Percentiles rank a stretch among this genome's conserved stretches.
These are phyloP conservation scores for Fratercula arctica DNA, from an alignment of 2,797 vertebrate genomes.

Conservation along the genomic window DNA sequence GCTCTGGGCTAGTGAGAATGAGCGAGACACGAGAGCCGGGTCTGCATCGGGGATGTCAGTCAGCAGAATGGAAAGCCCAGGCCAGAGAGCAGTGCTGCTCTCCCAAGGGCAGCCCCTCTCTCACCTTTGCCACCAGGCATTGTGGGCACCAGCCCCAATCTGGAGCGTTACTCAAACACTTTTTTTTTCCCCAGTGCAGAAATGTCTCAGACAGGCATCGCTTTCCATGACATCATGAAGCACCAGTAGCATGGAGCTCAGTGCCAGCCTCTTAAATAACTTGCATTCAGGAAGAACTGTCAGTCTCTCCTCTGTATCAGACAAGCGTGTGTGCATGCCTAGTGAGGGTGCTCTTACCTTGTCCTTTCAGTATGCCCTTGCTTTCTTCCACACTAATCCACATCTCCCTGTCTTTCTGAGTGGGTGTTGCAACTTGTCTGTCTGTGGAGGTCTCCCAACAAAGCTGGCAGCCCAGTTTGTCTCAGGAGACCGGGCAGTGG, in stretches of 20 bases:
- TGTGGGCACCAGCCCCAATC: neutral
- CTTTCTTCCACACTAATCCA: constrained; percentile 41
- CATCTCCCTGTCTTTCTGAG: constrained; percentile 24
- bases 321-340: neutral
- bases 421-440: constrained; percentile 24
- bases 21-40: neutral
- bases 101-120: neutral
- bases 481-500: neutral
- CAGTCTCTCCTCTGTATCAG: neutral
- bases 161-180: neutral
- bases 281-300: neutral
- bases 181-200: neutral
- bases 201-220: neutral
- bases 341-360: neutral
- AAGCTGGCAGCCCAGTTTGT: neutral
- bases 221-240: neutral
- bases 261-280: neutral
- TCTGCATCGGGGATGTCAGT: neutral
- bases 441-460: neutral
- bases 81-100: neutral
- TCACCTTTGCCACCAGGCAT: neutral
- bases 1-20: neutral
- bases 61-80: neutral
- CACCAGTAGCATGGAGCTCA: neutral
- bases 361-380: neutral